Evolutionary conservation across 2,113 vertebrate genomes (phyloP).

Genomic region (Thalassarche chlororhynchos): DNA sequence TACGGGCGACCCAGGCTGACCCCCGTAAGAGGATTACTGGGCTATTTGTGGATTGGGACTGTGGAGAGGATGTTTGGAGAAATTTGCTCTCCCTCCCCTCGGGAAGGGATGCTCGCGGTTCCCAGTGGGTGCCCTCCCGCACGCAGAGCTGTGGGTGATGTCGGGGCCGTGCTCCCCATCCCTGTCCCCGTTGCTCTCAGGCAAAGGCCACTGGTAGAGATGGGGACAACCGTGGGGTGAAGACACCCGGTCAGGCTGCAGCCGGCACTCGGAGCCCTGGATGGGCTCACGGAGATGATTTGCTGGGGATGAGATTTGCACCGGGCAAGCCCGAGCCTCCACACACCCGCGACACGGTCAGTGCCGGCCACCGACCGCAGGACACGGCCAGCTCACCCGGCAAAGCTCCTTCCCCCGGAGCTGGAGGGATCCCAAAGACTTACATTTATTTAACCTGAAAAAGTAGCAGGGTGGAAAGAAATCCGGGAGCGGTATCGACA

Average conservation of each 20-base stretch:
- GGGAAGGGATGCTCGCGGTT: neutral
- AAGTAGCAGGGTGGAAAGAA: neutral
- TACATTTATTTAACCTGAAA: slow-evolving; percentile 53
- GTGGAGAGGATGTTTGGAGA: slow-evolving; percentile 3
- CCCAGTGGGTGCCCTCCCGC: neutral
- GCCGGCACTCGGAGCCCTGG: neutral
- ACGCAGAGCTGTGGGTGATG: neutral
- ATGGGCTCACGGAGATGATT: fast-evolving
- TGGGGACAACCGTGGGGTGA: neutral
- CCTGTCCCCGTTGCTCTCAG: neutral
- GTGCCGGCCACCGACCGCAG: fast-evolving
- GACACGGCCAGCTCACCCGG: fast-evolving
- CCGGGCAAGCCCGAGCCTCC: fast-evolving
- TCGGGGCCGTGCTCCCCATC: neutral
- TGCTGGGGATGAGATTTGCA: neutral
- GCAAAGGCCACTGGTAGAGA: neutral
- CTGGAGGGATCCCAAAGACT: neutral
- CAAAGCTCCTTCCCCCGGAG: neutral
- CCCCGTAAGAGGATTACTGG: slow-evolving; percentile 38
- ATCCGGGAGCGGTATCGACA: slow-evolving; percentile 16
- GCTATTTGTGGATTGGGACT: slow-evolving; percentile 46
- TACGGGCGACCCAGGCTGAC: neutral
- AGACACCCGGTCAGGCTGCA: neutral
- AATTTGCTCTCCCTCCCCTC: neutral
- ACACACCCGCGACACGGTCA: neutral